These are phyloP conservation scores for Elysia crispata DNA, from an alignment of 2,888 invertebrate genomes.

Conservation along the genomic window DNA sequence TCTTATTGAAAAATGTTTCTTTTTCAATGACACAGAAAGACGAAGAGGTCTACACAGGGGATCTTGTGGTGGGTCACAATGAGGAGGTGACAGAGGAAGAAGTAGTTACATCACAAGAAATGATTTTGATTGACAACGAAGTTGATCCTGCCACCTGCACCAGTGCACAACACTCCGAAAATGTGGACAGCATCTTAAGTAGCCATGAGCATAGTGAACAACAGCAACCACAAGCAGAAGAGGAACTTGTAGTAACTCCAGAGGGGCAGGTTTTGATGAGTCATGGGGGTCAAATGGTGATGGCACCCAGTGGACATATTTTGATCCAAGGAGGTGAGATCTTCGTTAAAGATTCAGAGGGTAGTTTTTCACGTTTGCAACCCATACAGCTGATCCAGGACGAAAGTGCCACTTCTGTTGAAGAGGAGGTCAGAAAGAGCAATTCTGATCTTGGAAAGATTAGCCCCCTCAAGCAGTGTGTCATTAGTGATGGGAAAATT, in stretches of 20 bases:
- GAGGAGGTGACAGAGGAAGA: constrained; percentile 49
- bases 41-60: constrained; percentile 44
- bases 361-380: constrained; percentile 38
- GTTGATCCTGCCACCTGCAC: background rate
- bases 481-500: constrained; percentile 38
- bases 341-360: constrained; percentile 31
- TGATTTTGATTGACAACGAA: constrained; percentile 39
- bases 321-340: constrained; percentile 43
- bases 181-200: too few species aligned
- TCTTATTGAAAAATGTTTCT: too few species aligned
- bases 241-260: constrained; percentile 43
- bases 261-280: constrained; percentile 40
- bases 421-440: too few species aligned
- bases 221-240: constrained; percentile 1
- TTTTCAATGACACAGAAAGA: constrained; percentile 12
- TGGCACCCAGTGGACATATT: constrained; percentile 42
- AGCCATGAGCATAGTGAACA: too few species aligned
- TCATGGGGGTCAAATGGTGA: constrained; percentile 33
- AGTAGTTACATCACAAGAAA: constrained; percentile 46
- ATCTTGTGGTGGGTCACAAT: constrained; percentile 47
- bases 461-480: constrained; percentile 38
- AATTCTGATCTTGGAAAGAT: background rate
- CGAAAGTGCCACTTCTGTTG: background rate
- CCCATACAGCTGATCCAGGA: constrained; percentile 41
- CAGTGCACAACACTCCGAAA: too few species aligned